Percentiles rank a stretch among this genome's conserved stretches.
Conservation (phyloP, 2,888 invertebrate species). For the Lithophane ornitopus region DNA sequence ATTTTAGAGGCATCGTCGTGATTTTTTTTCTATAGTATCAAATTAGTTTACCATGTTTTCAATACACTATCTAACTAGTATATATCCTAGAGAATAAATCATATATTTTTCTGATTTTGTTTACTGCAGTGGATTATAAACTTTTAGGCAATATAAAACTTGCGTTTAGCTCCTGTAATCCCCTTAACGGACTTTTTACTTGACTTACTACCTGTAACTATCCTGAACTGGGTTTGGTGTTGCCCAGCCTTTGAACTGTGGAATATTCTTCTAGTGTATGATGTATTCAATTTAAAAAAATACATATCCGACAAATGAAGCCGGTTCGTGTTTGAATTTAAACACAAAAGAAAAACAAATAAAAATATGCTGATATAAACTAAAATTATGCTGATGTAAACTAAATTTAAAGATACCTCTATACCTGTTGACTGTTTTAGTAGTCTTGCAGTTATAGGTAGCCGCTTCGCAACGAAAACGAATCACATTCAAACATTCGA, state of each 20-base stretch:
- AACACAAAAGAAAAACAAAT: background rate
- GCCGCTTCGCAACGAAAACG: background rate
- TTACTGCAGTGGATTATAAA: no score
- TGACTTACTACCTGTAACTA: background rate
- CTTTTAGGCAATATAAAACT: no score
- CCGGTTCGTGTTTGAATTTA: background rate
- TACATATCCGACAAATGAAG: background rate
- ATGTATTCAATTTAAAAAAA: background rate
- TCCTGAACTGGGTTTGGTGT: background rate
- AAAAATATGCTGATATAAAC: background rate
- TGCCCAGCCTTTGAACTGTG: background rate
- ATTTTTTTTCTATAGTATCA: no score
- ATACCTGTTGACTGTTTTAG: background rate
- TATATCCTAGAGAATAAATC: no score
- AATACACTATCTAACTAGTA: no score
- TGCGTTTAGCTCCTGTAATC: no score
- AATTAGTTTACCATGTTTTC: no score
- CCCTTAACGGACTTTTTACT: background rate
- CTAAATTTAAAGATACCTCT: no score
- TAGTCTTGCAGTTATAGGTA: no score
- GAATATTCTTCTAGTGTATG: background rate
- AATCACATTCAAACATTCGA: background rate
- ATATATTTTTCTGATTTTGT: no score
- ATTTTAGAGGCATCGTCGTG: no score
- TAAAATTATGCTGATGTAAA: background rate